Evolutionary conservation across 2,113 vertebrate genomes (phyloP), one percentile per base, ranked within the genome.

Genomic region (Leptobrachium leishanense): DNA sequence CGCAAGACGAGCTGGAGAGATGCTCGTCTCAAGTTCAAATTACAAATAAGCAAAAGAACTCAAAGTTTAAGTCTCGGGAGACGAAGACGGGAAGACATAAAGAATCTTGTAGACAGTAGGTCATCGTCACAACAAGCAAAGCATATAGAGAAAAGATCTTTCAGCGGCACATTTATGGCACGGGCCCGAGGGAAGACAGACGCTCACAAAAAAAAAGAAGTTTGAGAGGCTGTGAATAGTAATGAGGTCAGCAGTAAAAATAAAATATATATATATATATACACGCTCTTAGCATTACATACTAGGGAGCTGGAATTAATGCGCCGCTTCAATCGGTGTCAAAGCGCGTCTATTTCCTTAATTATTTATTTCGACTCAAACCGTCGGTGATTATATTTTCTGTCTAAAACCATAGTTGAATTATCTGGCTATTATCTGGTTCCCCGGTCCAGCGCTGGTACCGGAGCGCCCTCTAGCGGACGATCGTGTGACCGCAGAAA

Each of bases 391-490:
- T 8, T 50, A 50, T 50, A 50, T 50, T 50, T 50, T 50, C 4
- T 50, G 4, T 50, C 8, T 50, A 50, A 50, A 50, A 50, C 4
- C 8, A 8, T 8, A 50, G 46, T 50, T 50, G 46, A 5, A 8
- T 8, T 50, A 50, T 50, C 4, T 57, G 5, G 9, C 9, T 12
- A 59, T 12, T 2, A 12, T 15, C 55, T 59, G 55, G 3, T 59
- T 15, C 55, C 13, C 13, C 4, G 20, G 0, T 68, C 44, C 13
- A 40, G 54, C 50, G 31, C 71, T 80, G 63, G 42, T 73, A 50
- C 55, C 57, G 43, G 63, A 68, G 70, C 20, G 77, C 71, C 71
- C 77, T 74, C 77, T 80, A 44, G 41, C 44, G 68, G 13, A 8
- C 42, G 20, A 15, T 54, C 2, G 42, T n/a, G 15, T 44, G 20